Percentiles rank a stretch among this genome's conserved stretches.
Conservation (phyloP, 2,797 vertebrate species). For the Clarias fuscus region DNA sequence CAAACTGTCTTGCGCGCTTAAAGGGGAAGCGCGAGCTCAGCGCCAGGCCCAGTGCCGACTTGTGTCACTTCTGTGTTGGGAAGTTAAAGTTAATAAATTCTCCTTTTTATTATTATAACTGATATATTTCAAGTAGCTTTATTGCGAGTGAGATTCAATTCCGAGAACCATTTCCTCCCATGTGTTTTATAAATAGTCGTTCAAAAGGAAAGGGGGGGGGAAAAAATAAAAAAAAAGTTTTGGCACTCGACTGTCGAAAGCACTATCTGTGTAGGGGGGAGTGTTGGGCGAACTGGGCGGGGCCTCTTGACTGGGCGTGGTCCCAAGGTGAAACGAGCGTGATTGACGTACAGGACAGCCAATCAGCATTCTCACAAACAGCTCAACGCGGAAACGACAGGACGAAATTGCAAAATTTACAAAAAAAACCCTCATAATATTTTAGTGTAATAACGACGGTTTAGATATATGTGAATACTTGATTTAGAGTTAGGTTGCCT, state of each 20-base stretch:
- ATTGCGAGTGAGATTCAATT: neutral
- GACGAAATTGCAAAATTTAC: neutral
- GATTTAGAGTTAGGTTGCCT: too few relatives aligned
- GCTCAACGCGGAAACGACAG: too few relatives aligned
- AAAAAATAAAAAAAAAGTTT: constrained; percentile 54
- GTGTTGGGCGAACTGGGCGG: neutral
- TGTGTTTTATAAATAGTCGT: neutral
- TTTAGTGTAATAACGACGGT: neutral
- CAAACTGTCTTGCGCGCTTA: constrained; percentile 33
- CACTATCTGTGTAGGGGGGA: constrained; percentile 32
- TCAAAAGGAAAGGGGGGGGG: too few relatives aligned
- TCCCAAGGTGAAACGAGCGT: neutral
- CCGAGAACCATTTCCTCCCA: neutral
- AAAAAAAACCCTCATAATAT: neutral
- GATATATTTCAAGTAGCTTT: neutral
- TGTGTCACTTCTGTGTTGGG: constrained; percentile 18
- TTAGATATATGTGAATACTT: too few relatives aligned
- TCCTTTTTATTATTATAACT: neutral
- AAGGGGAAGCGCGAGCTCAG: constrained; percentile 26
- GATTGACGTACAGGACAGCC: neutral
- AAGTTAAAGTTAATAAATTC: neutral
- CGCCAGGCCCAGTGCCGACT: constrained; percentile 39
- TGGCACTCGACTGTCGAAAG: constrained; percentile 39
- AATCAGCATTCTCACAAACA: neutral
- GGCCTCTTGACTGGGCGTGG: neutral